Percentiles rank a stretch among this genome's conserved stretches.
phyloP scores from a whole-genome alignment of 2,888 invertebrate species.

The Cybosia mesomella region DNA sequence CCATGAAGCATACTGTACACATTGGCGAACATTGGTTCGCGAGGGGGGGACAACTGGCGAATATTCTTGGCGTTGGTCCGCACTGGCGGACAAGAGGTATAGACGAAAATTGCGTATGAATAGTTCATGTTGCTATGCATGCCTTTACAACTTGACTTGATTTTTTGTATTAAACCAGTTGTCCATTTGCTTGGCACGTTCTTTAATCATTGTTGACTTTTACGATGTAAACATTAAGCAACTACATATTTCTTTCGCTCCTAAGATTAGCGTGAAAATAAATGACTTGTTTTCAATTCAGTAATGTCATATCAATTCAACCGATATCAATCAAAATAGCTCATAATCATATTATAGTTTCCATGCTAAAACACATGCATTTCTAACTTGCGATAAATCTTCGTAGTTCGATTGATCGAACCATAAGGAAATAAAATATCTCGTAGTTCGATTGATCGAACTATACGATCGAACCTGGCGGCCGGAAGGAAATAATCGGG shows the following conservation, averaged over 20 bases:
- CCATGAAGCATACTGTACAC: no score
- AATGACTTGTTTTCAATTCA: conserved; percentile 14
- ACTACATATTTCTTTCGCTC: conserved; percentile 4
- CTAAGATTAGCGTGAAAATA: conserved; percentile 16
- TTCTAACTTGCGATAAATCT: conserved; percentile 1
- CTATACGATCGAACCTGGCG: no score
- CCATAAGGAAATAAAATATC: no score
- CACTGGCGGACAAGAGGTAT: neutral
- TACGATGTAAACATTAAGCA: conserved; percentile 8
- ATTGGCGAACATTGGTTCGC: no score
- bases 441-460: no score
- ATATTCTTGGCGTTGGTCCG: no score
- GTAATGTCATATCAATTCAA: conserved; percentile 8
- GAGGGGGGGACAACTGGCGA: no score
- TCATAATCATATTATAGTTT: conserved; percentile 12
- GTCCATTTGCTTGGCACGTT: conserved; percentile 2
- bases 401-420: no score
- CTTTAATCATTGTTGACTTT: conserved; percentile 9
- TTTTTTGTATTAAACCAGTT: neutral
- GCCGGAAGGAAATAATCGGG: no score
- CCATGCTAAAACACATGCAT: conserved; percentile 3
- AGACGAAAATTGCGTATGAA: neutral
- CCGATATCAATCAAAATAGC: conserved; percentile 13
- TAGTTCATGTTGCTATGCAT: no score
- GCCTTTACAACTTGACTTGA: no score